Evolutionary conservation across 2,888 invertebrate genomes (phyloP), one percentile per base, ranked within the genome.

Genomic region (Hypomecis atomaria): DNA sequence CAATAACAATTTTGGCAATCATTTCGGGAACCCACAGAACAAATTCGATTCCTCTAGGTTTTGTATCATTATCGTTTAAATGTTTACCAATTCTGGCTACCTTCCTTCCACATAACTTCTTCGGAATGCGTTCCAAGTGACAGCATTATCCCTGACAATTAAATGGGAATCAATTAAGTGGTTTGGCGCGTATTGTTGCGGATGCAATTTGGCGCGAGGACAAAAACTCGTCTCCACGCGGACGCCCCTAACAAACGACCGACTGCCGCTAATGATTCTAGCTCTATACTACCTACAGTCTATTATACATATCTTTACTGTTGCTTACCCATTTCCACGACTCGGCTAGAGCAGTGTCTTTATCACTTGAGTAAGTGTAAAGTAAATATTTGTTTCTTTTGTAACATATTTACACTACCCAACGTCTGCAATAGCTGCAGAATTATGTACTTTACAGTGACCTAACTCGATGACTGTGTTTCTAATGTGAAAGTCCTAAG

Each of bases 231-330:
- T 89, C 91, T 89, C 89, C 84, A 81, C 81, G 85, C 85, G 88
- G 85, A 86, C 85, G 86, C 86, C 84, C 88, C 86, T 88, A 90
- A 92, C 92, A 90, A 92, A 92, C 92, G 92, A 92, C 87, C 90
- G 86, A 84, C 79, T 86, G 88, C 86, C 81, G 88, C 91, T 92
- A 92, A 92, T 92, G 92, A 90, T 90, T 87, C 88, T 85, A 52
- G 52, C n/a, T 33, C 52, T 50, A 50, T 50, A 50, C 50, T 52
- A 52, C 52, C 40, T 52, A 52, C 8, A 37, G 1, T 10, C 6
- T n/a, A 6, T 33, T 5, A 5, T 23, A 33, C 13, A 34, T 52
- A 52, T 13, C 13, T 52, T 9, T 8, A 23, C 4, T 40, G 8
- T 9, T 42, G 40, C 23, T 52, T n/a, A 33, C 33, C 10, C 10